Percentiles rank a stretch among this genome's conserved stretches.
phyloP scores from a whole-genome alignment of 2,888 invertebrate species.

The Calliphora vomitoria region DNA sequence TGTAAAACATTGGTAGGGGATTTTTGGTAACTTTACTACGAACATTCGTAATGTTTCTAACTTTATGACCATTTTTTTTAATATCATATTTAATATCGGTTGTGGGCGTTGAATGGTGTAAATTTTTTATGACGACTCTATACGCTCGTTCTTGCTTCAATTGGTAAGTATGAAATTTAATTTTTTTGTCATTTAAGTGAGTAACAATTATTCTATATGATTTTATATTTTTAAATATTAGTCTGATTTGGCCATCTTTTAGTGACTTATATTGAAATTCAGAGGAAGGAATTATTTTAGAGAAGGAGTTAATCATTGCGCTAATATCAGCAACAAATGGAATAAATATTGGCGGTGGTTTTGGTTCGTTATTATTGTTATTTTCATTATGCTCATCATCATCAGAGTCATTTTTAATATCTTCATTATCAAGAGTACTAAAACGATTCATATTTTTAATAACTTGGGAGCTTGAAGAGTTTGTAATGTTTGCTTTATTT shows the following conservation, averaged over 20 bases:
- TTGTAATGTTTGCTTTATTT: background rate
- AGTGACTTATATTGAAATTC: constrained; percentile 13
- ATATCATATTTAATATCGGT: background rate
- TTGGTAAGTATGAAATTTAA: constrained; percentile 20
- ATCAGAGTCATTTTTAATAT: background rate
- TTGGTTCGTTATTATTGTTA: background rate
- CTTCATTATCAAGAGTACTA: background rate
- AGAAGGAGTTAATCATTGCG: background rate
- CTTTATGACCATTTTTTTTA: constrained; percentile 7
- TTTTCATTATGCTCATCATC: background rate
- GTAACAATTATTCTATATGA: background rate
- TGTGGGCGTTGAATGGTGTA: constrained; percentile 17
- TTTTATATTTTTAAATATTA: background rate
- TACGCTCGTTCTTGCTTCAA: constrained; percentile 6
- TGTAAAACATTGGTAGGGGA: background rate
- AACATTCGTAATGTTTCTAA: background rate
- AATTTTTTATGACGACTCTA: constrained; percentile 14
- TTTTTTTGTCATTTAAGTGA: background rate
- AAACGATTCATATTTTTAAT: background rate
- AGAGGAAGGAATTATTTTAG: background rate
- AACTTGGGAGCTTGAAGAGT: background rate
- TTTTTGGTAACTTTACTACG: background rate
- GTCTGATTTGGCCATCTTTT: background rate
- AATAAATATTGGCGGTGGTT: background rate
- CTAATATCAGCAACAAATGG: background rate